Evolutionary conservation across 2,888 invertebrate genomes (phyloP).

Genomic region (Malthinus seriepunctatus): DNA sequence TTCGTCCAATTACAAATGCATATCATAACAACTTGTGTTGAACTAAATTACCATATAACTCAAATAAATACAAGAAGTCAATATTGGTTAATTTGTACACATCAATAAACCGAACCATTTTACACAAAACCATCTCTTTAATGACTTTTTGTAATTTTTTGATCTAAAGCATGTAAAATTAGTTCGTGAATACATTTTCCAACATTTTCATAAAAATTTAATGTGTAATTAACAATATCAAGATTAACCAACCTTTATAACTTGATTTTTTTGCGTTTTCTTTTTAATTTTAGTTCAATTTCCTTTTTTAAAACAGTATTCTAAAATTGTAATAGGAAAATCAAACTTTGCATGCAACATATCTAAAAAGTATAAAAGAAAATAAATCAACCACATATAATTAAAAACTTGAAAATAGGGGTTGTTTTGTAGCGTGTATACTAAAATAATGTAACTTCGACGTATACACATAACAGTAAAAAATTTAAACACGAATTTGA

Average conservation of each 20-base stretch:
- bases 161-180: too few species aligned
- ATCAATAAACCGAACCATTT: too few species aligned
- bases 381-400: slow-evolving; percentile 12
- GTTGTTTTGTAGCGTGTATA: slow-evolving; percentile 8
- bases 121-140: too few species aligned
- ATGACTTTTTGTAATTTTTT: too few species aligned
- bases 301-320: neutral
- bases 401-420: slow-evolving; percentile 13
- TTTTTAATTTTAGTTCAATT: neutral
- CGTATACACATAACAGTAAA: slow-evolving; percentile 9
- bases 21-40: too few species aligned
- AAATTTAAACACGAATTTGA: slow-evolving; percentile 7
- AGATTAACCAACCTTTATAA: neutral
- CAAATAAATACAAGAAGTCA: too few species aligned
- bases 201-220: neutral
- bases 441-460: slow-evolving; percentile 16
- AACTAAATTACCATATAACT: too few species aligned
- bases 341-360: neutral
- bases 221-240: neutral
- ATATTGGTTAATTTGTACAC: too few species aligned
- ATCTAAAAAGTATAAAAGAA: neutral
- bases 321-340: neutral
- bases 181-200: too few species aligned
- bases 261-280: neutral
- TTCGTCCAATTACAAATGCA: too few species aligned